phyloP scores from a whole-genome alignment of 2,888 invertebrate species.

The Pseudeuparius sepicola region DNA sequence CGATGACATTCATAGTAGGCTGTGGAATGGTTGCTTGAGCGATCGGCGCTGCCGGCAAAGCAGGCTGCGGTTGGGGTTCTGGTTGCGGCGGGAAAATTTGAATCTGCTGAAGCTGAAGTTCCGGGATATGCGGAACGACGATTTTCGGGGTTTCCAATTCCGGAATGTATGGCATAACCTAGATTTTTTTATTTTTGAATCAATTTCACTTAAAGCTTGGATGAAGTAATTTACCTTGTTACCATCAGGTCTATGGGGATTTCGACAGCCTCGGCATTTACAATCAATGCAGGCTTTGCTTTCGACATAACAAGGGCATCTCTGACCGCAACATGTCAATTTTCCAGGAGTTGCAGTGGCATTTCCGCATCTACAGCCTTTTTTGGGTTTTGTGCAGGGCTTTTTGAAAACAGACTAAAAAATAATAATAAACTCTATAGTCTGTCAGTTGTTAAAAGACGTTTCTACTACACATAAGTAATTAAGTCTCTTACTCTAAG shows the following conservation, averaged over 20 bases:
- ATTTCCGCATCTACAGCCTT: constrained; percentile 85
- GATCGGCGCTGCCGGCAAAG: no score
- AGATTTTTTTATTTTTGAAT: constrained; percentile 7
- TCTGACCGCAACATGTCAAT: constrained; percentile 84
- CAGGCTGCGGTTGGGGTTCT: constrained; percentile 14
- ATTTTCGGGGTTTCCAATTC: constrained; percentile 21
- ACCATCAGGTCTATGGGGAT: constrained; percentile 77
- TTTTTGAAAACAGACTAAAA: constrained; percentile 43
- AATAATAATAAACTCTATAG: background rate
- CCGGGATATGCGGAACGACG: constrained; percentile 31
- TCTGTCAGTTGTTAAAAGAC: background rate
- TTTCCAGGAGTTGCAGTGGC: constrained; percentile 83
- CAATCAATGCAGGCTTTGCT: constrained; percentile 84
- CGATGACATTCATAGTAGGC: constrained; percentile 15
- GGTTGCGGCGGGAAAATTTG: constrained; percentile 23
- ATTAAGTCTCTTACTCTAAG: no score
- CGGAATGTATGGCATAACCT: constrained; percentile 33
- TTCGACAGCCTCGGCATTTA: constrained; percentile 85
- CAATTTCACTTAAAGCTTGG: background rate
- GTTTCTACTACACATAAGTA: constrained; percentile 4
- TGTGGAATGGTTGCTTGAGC: no score
- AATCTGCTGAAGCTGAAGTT: constrained; percentile 28
- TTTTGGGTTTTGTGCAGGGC: constrained; percentile 47
- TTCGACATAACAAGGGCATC: constrained; percentile 90
- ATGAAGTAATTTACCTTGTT: constrained; percentile 61